A percentile compares a stretch with the other conserved stretches of the same genome.
phyloP scores from a whole-genome alignment of 2,888 invertebrate species.

The Altica lythri region DNA sequence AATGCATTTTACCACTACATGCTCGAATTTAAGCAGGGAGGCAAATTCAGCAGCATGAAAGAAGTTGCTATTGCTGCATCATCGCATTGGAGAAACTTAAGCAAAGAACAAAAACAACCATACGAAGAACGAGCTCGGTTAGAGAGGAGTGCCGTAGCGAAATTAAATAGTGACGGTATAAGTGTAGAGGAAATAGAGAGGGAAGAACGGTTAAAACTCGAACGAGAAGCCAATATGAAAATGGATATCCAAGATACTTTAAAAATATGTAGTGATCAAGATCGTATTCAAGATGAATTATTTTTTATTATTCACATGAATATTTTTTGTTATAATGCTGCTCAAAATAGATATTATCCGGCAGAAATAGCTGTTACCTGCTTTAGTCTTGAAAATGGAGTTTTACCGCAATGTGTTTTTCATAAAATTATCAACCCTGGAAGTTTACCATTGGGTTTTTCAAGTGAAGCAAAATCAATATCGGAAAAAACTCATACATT shows the following conservation, averaged over 20 bases:
- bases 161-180: conserved; percentile 40
- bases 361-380: conserved; percentile 43
- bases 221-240: conserved; percentile 37
- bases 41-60: conserved; percentile 28
- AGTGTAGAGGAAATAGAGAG: conserved; percentile 38
- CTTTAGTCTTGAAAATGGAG: conserved; percentile 45
- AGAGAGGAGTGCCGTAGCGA: conserved; percentile 26
- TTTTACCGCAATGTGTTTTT: conserved; percentile 40
- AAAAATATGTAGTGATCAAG: conserved; percentile 26
- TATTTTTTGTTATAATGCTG: conserved; percentile 37
- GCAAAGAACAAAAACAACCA: conserved; percentile 35
- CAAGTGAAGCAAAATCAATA: conserved; percentile 55
- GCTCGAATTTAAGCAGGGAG: conserved; percentile 38
- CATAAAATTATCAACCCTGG: conserved; percentile 43
- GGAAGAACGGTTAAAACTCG: conserved; percentile 29
- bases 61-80: conserved; percentile 36
- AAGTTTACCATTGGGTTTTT: conserved; percentile 56
- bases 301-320: conserved; percentile 47
- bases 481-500: conserved; percentile 58
- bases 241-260: conserved; percentile 33
- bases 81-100: conserved; percentile 38
- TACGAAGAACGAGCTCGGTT: conserved; percentile 34
- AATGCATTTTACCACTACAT: conserved; percentile 44
- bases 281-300: conserved; percentile 34
- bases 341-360: conserved; percentile 36